Evolutionary conservation across 1,140 invertebrate genomes (phyloP), one percentile per base, ranked within the genome.

Genomic region (Chironomus tepperi): DNA sequence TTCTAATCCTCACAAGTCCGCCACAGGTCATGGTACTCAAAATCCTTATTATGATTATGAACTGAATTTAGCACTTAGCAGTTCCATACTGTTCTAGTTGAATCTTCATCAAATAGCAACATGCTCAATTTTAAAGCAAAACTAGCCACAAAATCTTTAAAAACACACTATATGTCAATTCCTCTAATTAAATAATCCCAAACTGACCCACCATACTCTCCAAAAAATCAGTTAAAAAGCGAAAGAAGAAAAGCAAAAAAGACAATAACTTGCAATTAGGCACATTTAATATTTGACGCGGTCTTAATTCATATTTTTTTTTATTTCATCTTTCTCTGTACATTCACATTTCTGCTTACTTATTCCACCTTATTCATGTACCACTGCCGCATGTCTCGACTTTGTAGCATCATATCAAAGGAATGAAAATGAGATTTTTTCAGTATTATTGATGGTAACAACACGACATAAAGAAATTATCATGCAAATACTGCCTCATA

Each of bases 381-480:
- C 12, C 2, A 34, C 24, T 34, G 24, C 24, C 24, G 24, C 24
- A 34, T 34, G 24, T 34, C n/a, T 57, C 47, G 47, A 12, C 15
- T 12, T 57, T 57, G 12, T 57, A 34, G 24, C 24, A 34, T 34
- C 24, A 34, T 34, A 57, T 57, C 47, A 15, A 12, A 47, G 15
- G 43, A 15, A 57, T n/a, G 47, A 15, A 57, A 57, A n/a, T 57
- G 47, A 34, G 24, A 5, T 34, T 34, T 34, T 57, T 47, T 47
- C 8, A 57, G n/a, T n/a, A n/a, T 57, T 57, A 57, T 57, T 57
- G 47, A 57, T 57, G 47, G 47, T 57, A 57, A 57, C 8, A 57
- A 57, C 47, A 57, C 47, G 47, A 57, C 47, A 57, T n/a, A 57
- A 57, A 57, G 47, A 57, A 57, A 57, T 57, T 57, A 57, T 57